Evolutionary conservation across 2,113 vertebrate species (phyloP).

Genomic region (Sceloporus undulatus): DNA sequence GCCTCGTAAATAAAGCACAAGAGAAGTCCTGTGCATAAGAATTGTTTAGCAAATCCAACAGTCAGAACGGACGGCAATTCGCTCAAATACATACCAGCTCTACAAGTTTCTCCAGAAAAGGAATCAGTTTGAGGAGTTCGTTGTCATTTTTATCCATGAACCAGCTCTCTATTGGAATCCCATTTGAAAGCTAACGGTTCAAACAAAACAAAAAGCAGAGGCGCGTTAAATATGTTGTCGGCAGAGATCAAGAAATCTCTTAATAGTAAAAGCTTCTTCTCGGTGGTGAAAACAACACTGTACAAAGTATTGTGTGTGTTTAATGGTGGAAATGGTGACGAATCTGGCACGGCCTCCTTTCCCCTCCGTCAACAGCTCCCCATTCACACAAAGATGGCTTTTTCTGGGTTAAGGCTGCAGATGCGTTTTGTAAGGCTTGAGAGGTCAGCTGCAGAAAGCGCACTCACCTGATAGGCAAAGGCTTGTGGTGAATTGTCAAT

Average conservation of each 20-base stretch:
- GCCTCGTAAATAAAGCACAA: not conserved
- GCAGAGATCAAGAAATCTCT: not conserved
- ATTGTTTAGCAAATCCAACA: not conserved
- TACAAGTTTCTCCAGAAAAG: constrained; percentile 98
- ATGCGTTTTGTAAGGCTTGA: not conserved
- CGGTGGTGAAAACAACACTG: not conserved
- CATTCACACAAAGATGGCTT: not conserved
- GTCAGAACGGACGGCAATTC: not conserved
- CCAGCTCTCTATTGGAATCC: constrained; percentile 99
- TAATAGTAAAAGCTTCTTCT: not conserved
- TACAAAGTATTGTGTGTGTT: not conserved
- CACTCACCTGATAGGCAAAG: constrained; percentile 97
- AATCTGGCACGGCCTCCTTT: fast-evolving
- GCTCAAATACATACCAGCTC: constrained; percentile 88
- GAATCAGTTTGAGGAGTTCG: constrained; percentile 98
- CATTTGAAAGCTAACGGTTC: constrained; percentile 91
- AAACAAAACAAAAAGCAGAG: constrained; percentile 43
- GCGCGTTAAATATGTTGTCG: constrained; percentile 14
- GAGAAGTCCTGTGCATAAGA: too few species aligned
- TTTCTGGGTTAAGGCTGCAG: not conserved
- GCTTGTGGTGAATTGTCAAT: constrained; percentile 99
- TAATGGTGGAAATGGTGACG: not conserved
- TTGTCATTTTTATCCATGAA: constrained; percentile 99
- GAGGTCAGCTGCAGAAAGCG: not conserved
- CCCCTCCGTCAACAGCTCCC: not conserved